Conservation (phyloP, 64 coral and sea anemone genomes). For the Astreopora myriophthalma region DNA sequence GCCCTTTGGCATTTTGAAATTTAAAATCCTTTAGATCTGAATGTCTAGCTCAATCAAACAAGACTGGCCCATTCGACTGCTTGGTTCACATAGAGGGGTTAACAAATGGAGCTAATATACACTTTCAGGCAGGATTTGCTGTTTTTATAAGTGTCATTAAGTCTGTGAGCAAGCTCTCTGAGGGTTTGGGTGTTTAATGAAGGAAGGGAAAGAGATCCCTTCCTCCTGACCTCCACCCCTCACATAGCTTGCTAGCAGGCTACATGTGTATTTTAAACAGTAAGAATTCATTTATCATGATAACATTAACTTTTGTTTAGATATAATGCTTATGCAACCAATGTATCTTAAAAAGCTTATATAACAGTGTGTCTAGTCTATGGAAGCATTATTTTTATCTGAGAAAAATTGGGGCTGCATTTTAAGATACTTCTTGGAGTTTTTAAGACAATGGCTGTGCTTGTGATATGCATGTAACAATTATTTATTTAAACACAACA, state of each 20-base stretch:
- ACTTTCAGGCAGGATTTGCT: background rate
- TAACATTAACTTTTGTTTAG: background rate
- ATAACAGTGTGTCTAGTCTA: conserved; percentile 40
- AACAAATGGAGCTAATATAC: background rate
- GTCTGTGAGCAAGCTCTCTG: background rate
- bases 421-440: too few relatives aligned
- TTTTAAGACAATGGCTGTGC: too few relatives aligned
- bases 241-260: too few relatives aligned
- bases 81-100: background rate
- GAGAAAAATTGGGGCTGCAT: background rate
- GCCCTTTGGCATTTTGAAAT: too few relatives aligned
- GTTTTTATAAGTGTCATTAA: background rate
- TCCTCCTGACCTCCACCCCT: background rate
- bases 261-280: background rate
- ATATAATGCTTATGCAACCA: background rate
- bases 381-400: conserved; percentile 5
- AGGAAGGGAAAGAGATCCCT: background rate
- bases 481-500: too few relatives aligned
- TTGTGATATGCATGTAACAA: too few relatives aligned
- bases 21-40: too few relatives aligned
- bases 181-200: background rate
- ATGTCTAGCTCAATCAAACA: background rate
- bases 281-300: background rate
- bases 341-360: background rate
- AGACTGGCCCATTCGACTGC: background rate